A percentile compares a stretch with the other conserved stretches of the same genome.
phyloP scores from a whole-genome alignment of 2,113 vertebrate species.

The Azemiops feae region DNA sequence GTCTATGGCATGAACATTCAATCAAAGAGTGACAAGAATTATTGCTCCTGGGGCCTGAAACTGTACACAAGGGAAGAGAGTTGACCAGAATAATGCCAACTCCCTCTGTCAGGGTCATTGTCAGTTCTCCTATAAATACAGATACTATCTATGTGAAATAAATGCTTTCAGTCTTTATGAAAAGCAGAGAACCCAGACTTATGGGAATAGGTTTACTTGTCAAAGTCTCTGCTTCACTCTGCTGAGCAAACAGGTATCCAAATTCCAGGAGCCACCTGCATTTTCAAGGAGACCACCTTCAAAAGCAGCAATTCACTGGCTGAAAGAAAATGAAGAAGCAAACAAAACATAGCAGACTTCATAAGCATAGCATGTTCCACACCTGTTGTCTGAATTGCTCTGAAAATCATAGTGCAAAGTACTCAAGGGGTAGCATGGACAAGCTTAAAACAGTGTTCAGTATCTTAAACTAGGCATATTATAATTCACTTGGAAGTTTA shows the following conservation, averaged over 20 bases:
- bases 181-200: background rate
- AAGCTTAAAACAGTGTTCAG: background rate
- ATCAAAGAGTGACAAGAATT: constrained; percentile 78
- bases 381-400: background rate
- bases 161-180: background rate
- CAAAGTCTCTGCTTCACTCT: constrained; percentile 54
- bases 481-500: background rate
- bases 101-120: no score
- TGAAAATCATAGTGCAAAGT: background rate
- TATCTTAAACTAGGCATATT: background rate
- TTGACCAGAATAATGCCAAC: background rate
- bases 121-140: background rate
- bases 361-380: background rate
- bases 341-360: background rate
- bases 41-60: constrained; percentile 67
- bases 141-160: background rate
- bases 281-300: constrained; percentile 74
- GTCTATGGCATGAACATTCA: constrained; percentile 66
- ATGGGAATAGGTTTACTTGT: constrained; percentile 42
- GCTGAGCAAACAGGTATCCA: constrained; percentile 58
- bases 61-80: no score
- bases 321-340: background rate
- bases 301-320: constrained; percentile 48
- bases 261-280: constrained; percentile 74
- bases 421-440: background rate